Conservation (phyloP, 2,888 invertebrate genomes). For the Xestia rhomboidea region DNA sequence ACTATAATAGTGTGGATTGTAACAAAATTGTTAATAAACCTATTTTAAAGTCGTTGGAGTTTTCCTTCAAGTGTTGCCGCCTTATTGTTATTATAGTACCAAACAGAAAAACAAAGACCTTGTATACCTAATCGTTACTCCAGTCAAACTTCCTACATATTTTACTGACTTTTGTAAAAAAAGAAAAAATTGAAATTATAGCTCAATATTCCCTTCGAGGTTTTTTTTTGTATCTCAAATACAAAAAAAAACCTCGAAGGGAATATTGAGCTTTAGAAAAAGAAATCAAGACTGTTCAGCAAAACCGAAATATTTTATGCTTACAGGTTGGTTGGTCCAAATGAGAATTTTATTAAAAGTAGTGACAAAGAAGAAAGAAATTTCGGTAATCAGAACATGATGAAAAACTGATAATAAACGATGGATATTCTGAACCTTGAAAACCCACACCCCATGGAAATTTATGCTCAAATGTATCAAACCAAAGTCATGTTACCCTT, state of each 20-base stretch:
- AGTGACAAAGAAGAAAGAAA: not conserved
- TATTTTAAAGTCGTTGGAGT: too few species aligned
- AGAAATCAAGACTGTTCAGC: not conserved
- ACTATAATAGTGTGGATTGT: too few species aligned
- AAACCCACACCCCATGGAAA: not conserved
- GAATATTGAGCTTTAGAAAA: not conserved
- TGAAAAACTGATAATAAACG: not conserved
- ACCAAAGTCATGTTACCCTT: constrained; percentile 12
- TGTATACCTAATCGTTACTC: not conserved
- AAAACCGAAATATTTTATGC: not conserved
- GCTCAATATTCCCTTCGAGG: too few species aligned
- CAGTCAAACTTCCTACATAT: not conserved
- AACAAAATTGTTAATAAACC: too few species aligned
- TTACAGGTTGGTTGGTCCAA: not conserved
- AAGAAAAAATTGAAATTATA: not conserved
- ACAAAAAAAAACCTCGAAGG: not conserved
- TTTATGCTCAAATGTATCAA: not conserved
- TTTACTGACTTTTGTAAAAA: not conserved
- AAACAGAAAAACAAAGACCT: not conserved
- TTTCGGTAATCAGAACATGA: not conserved
- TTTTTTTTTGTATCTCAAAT: too few species aligned
- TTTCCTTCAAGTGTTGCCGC: too few species aligned
- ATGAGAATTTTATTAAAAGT: not conserved
- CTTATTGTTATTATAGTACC: too few species aligned
- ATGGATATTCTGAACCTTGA: not conserved